Conservation (phyloP, 1,140 invertebrate genomes). For the Charaxes varanes region DNA sequence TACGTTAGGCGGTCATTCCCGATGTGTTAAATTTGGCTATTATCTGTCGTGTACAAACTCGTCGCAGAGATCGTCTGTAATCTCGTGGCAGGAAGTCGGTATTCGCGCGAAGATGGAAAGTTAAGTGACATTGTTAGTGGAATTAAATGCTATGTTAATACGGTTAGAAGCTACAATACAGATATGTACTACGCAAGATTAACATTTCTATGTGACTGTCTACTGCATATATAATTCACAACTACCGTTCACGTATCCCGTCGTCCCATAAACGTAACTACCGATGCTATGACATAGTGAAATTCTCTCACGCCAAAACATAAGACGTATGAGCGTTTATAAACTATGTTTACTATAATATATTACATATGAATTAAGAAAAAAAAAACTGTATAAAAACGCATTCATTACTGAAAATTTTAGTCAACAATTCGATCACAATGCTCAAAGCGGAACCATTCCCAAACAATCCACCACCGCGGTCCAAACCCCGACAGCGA, state of each 20-base stretch:
- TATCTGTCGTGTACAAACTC: slow-evolving; percentile 42
- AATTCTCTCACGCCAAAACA: slow-evolving; percentile 52
- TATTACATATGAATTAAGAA: slow-evolving; percentile 1
- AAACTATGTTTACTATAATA: slow-evolving; percentile 10
- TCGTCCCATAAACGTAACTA: slow-evolving; percentile 16
- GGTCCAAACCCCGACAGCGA: slow-evolving; percentile 40
- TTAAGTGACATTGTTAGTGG: slow-evolving; percentile 11
- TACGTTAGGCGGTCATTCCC: slow-evolving; percentile 62
- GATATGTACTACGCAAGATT: slow-evolving; percentile 1
- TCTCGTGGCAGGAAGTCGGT: slow-evolving; percentile 66
- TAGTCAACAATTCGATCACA: background rate
- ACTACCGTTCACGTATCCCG: slow-evolving; percentile 7
- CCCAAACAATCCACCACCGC: slow-evolving; percentile 37
- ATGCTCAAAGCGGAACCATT: slow-evolving; percentile 23
- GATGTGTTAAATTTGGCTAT: slow-evolving; percentile 45
- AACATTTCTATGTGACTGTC: slow-evolving; percentile 3
- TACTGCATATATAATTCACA: slow-evolving; percentile 2
- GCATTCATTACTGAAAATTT: slow-evolving; percentile 2
- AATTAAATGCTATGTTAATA: slow-evolving; percentile 7
- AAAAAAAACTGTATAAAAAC: slow-evolving; percentile 11
- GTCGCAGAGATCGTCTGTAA: slow-evolving; percentile 31
- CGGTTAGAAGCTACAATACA: slow-evolving; percentile 13
- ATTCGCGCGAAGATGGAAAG: slow-evolving; percentile 44
- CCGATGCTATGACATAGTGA: slow-evolving; percentile 2
- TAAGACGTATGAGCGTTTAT: slow-evolving; percentile 62